Percentiles rank a stretch among this genome's conserved stretches.
phyloP scores from a whole-genome alignment of 2,888 invertebrate genomes.

The Limulus polyphemus region DNA sequence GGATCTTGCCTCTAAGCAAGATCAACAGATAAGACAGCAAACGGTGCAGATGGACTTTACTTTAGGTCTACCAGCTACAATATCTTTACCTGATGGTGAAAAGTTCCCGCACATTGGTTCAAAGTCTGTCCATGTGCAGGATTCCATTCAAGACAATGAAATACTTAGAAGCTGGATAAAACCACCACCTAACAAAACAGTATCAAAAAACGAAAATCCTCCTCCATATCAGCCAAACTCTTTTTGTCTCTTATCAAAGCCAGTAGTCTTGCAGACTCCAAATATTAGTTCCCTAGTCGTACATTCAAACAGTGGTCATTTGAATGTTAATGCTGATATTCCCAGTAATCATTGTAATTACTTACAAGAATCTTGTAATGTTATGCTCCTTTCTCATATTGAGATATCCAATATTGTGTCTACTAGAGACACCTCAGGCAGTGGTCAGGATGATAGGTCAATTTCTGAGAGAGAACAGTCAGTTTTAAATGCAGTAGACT shows the following conservation, averaged over 20 bases:
- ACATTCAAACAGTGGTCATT: conserved; percentile 3
- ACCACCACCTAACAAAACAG: conserved; percentile 22
- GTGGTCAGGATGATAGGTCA: too few relatives aligned
- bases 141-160: conserved; percentile 46
- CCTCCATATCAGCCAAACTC: conserved; percentile 18
- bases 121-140: conserved; percentile 47
- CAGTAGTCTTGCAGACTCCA: conserved; percentile 9
- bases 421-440: too few relatives aligned
- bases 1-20: conserved; percentile 39
- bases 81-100: conserved; percentile 55
- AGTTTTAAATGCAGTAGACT: too few relatives aligned
- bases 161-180: conserved; percentile 18
- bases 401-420: too few relatives aligned
- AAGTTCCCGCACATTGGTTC: conserved; percentile 47
- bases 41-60: conserved; percentile 49
- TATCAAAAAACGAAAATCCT: conserved; percentile 11
- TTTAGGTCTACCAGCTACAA: conserved; percentile 53
- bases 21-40: conserved; percentile 43
- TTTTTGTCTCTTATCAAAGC: conserved; percentile 15
- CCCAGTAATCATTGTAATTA: too few relatives aligned
- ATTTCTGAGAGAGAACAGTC: too few relatives aligned
- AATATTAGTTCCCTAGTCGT: conserved; percentile 13
- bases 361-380: too few relatives aligned
- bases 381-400: too few relatives aligned
- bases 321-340: too few relatives aligned